Percentiles rank a stretch among this genome's conserved stretches.
Conservation (phyloP, 2,888 invertebrate genomes). For the Serrognathus titanus region DNA sequence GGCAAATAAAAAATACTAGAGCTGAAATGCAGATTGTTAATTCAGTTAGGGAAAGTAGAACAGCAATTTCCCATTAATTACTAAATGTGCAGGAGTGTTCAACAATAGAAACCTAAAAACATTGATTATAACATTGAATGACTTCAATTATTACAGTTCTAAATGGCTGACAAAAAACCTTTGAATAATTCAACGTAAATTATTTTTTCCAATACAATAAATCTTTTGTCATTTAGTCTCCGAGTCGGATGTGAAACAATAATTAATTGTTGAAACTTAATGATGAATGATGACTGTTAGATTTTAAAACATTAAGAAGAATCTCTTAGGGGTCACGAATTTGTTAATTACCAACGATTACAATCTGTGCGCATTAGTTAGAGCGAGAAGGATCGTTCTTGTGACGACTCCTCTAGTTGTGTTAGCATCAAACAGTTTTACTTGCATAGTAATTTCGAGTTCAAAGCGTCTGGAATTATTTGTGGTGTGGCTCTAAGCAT, state of each 20-base stretch:
- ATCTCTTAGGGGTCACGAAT: slow-evolving; percentile 46
- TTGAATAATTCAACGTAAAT: slow-evolving; percentile 44
- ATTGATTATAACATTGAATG: slow-evolving; percentile 3
- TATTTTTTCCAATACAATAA: slow-evolving; percentile 47
- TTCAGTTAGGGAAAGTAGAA: no score
- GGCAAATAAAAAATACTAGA: no score
- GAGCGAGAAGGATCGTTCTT: slow-evolving; percentile 20
- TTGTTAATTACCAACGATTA: slow-evolving; percentile 49
- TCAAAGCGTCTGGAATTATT: slow-evolving; percentile 27
- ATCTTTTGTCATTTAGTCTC: slow-evolving; percentile 46
- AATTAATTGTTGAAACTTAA: slow-evolving; percentile 48
- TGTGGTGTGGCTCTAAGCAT: slow-evolving; percentile 45
- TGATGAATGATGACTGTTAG: slow-evolving; percentile 49
- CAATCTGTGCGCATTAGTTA: slow-evolving; percentile 37
- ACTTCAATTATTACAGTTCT: slow-evolving; percentile 16
- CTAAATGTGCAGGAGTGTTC: no score
- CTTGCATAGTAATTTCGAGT: neutral
- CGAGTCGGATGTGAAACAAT: slow-evolving; percentile 40
- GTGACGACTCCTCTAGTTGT: neutral
- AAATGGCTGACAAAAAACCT: slow-evolving; percentile 9
- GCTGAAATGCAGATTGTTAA: no score
- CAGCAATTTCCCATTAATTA: no score
- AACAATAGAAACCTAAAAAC: no score
- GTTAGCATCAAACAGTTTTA: neutral
- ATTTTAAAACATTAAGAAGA: slow-evolving; percentile 45